Conservation (phyloP, 2,797 vertebrate species). For the Sciurus carolinensis region DNA sequence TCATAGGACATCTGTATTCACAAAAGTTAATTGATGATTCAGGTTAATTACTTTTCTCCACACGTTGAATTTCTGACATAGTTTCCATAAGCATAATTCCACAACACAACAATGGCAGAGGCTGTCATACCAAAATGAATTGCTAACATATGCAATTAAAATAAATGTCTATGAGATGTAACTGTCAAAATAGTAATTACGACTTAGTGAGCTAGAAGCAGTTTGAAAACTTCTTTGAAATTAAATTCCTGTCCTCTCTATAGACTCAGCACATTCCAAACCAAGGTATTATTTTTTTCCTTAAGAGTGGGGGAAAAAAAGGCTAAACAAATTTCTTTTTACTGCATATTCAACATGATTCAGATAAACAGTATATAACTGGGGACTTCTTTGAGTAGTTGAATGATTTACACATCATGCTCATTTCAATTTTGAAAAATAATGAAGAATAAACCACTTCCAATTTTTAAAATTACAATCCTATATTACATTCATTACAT, state of each 20-base stretch:
- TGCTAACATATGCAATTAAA: conserved; percentile 82
- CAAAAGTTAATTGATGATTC: conserved; percentile 79
- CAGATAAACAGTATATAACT: conserved; percentile 34
- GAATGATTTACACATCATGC: conserved; percentile 66
- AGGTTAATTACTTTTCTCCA: conserved; percentile 82
- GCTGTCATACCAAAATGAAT: conserved; percentile 82
- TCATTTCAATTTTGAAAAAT: conserved; percentile 67
- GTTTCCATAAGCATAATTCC: conserved; percentile 77
- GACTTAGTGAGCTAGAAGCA: conserved; percentile 69
- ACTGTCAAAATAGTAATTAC: conserved; percentile 84
- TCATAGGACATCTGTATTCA: conserved; percentile 79
- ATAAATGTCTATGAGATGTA: conserved; percentile 81
- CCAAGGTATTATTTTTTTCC: neutral
- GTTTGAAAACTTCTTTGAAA: conserved; percentile 74
- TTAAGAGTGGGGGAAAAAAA: neutral
- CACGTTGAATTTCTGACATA: conserved; percentile 77
- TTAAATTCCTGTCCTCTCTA: conserved; percentile 71
- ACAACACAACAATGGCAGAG: conserved; percentile 80
- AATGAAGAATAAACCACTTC: neutral
- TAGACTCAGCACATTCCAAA: conserved; percentile 61
- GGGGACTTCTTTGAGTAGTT: neutral
- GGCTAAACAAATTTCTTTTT: conserved; percentile 43
- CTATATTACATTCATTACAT: conserved; percentile 29
- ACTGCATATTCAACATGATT: conserved; percentile 34
- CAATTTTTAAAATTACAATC: conserved; percentile 29